Percentiles rank a stretch among this genome's conserved stretches.
phyloP scores from a whole-genome alignment of 2,888 invertebrate species.

The Chymomyza procnemis region DNA sequence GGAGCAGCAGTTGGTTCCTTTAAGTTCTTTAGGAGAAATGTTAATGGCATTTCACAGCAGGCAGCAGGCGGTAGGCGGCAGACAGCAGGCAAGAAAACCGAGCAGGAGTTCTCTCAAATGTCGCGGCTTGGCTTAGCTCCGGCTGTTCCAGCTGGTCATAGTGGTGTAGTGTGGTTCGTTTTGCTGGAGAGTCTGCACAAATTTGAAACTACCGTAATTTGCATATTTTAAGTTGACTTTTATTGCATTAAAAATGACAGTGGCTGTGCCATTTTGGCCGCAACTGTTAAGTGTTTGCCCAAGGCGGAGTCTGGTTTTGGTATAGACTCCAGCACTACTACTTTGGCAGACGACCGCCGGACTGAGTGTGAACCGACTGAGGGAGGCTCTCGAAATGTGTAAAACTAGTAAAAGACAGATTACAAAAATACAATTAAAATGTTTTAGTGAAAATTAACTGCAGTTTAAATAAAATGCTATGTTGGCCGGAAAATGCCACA shows the following conservation, averaged over 20 bases:
- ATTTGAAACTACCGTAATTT: conserved; percentile 73
- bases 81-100: no score
- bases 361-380: no score
- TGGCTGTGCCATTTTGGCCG: conserved; percentile 66
- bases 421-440: conserved; percentile 73
- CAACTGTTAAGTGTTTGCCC: conserved; percentile 49
- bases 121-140: conserved; percentile 3
- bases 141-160: neutral
- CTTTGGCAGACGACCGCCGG: no score
- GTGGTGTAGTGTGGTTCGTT: conserved; percentile 13
- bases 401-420: conserved; percentile 67
- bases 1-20: neutral
- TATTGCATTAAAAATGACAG: conserved; percentile 75
- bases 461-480: conserved; percentile 71
- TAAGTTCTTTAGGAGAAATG: conserved; percentile 53
- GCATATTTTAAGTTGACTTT: conserved; percentile 76
- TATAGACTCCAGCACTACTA: neutral
- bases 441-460: conserved; percentile 72
- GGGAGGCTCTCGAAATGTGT: conserved; percentile 41
- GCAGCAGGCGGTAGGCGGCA: conserved; percentile 28
- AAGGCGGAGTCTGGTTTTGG: neutral
- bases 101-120: conserved; percentile 3
- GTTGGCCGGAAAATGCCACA: conserved; percentile 44
- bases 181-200: conserved; percentile 62
- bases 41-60: conserved; percentile 69